Evolutionary conservation across 2,797 vertebrate species (phyloP), one percentile per base, ranked within the genome.

Genomic region (Coregonus sp.): DNA sequence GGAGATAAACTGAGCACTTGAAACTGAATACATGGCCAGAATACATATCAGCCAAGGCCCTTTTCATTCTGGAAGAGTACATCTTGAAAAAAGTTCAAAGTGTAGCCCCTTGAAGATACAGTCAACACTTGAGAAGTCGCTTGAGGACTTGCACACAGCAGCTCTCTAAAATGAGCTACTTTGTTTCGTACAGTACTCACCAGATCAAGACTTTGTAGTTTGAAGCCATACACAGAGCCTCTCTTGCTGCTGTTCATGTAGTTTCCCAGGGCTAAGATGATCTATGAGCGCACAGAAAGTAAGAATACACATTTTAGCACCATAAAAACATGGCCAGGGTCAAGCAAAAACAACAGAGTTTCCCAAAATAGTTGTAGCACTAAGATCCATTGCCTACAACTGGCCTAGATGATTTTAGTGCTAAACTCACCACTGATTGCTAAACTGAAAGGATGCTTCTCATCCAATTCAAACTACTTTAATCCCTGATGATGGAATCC

Each of bases 171-270:
- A 18, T 59, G 16, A n/a, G 18, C 40, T 61, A 6, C 0, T 20
- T 29, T 52, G 18, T 31, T 35, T 3, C 69, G 47, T 18, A 4
- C 59, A 63, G 20, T 18, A 82, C 95, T 92, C 91, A 99, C 98
- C 95, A 98, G 93, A 89, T 99, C 98, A 82, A 99, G 90, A 90
- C 98, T 99, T 90, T 99, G 98, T 67, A 99, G 84, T 87, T 99
- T 99, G 91, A 99, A 99, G 73, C 98, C 98, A 1, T 99, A 99
- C 75, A 98, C 98, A 0, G 96, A 96, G 0, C 98, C 98, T 29
- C 98, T 94, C 89, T 97, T 99, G 92, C 97, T 97, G 92, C 98
- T 99, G 90, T 99, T 99, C 98, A 99, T 99, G 92, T 99, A 99
- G 92, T 99, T 99, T 66, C 98, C 98, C 73, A 99, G 81, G 0